A percentile compares a stretch with the other conserved stretches of the same genome.
phyloP scores from a whole-genome alignment of 64 coral and sea anemone species.

The Stichodactyla helianthus region DNA sequence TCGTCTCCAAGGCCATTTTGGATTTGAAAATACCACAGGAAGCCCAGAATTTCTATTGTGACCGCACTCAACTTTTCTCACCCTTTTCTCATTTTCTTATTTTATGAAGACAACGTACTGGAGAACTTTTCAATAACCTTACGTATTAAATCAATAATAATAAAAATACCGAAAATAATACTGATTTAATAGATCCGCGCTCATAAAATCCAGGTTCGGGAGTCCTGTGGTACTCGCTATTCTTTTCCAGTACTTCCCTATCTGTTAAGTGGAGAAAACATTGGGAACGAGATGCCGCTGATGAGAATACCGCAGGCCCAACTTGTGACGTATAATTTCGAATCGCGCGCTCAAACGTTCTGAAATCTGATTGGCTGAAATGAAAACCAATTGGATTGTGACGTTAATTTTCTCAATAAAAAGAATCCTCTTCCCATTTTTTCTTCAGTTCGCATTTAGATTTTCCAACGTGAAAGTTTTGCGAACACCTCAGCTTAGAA shows the following conservation, averaged over 20 bases:
- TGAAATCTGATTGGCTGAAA: background rate
- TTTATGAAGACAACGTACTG: no score
- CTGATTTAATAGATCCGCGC: no score
- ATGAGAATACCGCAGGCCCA: background rate
- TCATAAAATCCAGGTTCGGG: background rate
- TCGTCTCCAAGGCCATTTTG: slow-evolving; percentile 27
- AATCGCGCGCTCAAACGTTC: background rate
- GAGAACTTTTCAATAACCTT: no score
- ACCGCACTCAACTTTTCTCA: no score
- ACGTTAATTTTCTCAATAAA: background rate
- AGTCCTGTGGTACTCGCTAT: background rate
- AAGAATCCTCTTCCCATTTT: background rate
- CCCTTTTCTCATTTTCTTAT: no score
- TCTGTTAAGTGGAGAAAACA: background rate
- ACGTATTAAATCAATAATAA: background rate
- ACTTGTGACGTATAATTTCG: background rate
- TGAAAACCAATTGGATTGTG: background rate
- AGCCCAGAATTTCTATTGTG: background rate
- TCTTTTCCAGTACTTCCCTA: background rate
- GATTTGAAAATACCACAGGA: slow-evolving; percentile 5
- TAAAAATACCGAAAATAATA: no score
- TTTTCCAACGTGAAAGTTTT: background rate
- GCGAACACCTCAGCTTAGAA: background rate
- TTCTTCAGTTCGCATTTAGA: background rate
- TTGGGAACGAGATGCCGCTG: background rate